Evolutionary conservation across 2,797 vertebrate species (phyloP), one percentile per base, ranked within the genome.

Genomic region (Iguana delicatissima): DNA sequence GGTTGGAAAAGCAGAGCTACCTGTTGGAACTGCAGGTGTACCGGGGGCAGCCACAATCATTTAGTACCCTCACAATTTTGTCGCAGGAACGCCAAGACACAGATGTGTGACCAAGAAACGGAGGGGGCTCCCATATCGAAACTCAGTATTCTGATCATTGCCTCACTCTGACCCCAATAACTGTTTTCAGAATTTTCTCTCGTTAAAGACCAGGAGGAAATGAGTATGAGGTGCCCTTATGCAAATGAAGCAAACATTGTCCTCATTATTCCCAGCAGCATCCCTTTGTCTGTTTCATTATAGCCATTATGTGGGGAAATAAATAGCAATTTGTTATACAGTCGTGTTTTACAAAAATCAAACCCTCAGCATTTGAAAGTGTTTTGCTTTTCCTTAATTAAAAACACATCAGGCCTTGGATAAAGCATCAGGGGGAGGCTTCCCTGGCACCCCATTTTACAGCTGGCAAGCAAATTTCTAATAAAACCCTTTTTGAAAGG

Each of bases 401-500:
- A 96, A 96, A 96, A 90, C 93, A 95, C 95, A 97, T 96, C 96
- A 96, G 96, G 91, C 91, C 86, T 86, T 2, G 94, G 96, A 93
- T 93, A 95, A 96, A 96, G 89, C 91, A 93, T 14, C 90, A 1
- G 88, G 82, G 94, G 95, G 86, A 86, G 76, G 85, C 93, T 93
- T 94, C 92, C 88, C 93, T 95, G 94, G 94, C 89, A 76, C 92
- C 90, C 79, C 92, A 89, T 96, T 96, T 93, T 96, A 96, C 91
- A 96, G 93, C 95, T 90, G 93, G 95, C 94, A 96, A 96, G 96
- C 93, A 92, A 96, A 96, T 96, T 96, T 96, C 95, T 96, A 97
- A 96, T 96, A 96, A 96, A 97, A 96, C 95, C 95, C 64, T 89
- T 97, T 97, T 96, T 96, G 95, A 97, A 96, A 95, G 95, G 95